phyloP scores from a whole-genome alignment of 2,888 invertebrate species.

The Crioceris asparagi region DNA sequence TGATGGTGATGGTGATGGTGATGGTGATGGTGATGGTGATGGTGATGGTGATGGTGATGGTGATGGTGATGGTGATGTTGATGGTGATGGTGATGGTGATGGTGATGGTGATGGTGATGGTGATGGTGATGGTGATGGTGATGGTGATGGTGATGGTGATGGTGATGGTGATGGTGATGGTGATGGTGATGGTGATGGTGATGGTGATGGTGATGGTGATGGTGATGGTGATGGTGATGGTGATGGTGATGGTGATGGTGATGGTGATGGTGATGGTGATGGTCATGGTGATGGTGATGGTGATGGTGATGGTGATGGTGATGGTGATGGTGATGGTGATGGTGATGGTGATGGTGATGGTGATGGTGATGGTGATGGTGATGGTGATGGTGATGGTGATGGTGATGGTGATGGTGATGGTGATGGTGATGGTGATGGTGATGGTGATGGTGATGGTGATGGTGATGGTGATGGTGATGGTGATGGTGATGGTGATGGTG shows the following conservation, averaged over 20 bases:
- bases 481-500: background rate
- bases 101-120: constrained; percentile 2
- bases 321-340: constrained; percentile 1
- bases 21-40: constrained; percentile 1
- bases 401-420: background rate
- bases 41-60: constrained; percentile 1
- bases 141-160: constrained; percentile 1
- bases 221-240: constrained; percentile 1
- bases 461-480: background rate
- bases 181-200: constrained; percentile 2
- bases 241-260: constrained; percentile 2
- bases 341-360: constrained; percentile 1
- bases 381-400: constrained; percentile 1
- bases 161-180: constrained; percentile 2
- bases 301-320: constrained; percentile 1
- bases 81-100: constrained; percentile 1
- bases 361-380: constrained; percentile 2
- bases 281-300: constrained; percentile 1
- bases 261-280: constrained; percentile 1
- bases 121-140: constrained; percentile 2
- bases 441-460: constrained; percentile 1
- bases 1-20: constrained; percentile 2
- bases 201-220: constrained; percentile 1
- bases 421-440: background rate
- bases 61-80: constrained; percentile 1